These are phyloP conservation scores for Astropecten irregularis DNA, from an alignment of 53 echinoderm and acorn worm species.

Conservation along the genomic window DNA sequence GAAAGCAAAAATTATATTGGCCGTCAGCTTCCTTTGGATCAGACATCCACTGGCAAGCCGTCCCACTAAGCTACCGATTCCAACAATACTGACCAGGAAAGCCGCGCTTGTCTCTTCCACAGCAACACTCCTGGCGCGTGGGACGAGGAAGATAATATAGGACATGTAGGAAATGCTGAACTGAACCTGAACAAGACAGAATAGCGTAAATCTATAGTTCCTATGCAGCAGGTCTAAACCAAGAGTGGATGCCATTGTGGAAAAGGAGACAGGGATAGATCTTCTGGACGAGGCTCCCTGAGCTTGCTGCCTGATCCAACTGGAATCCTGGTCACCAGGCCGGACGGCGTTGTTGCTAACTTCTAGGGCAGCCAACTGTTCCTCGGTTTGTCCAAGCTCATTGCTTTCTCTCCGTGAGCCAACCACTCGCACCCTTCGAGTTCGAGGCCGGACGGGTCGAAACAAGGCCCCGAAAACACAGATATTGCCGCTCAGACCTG, in stretches of 20 bases:
- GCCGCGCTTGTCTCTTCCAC: not conserved
- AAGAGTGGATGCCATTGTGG: not conserved
- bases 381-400: too few species aligned
- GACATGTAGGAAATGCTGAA: not conserved
- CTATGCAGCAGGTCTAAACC: not conserved
- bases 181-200: not conserved
- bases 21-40: not conserved
- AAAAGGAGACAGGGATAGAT: not conserved
- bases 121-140: not conserved
- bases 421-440: too few species aligned
- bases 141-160: conserved; percentile 1
- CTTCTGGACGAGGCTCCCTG: too few species aligned
- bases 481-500: conserved; percentile 69
- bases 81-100: not conserved
- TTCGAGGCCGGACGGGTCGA: conserved; percentile 27
- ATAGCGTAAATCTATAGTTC: not conserved
- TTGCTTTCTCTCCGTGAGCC: too few species aligned
- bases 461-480: conserved; percentile 71
- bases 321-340: too few species aligned
- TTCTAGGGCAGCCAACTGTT: too few species aligned
- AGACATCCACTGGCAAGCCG: not conserved
- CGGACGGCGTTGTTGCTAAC: not conserved
- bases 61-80: not conserved
- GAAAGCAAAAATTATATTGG: not conserved
- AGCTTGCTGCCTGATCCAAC: too few species aligned